Percentiles rank a stretch among this genome's conserved stretches.
Evolutionary conservation across 2,888 invertebrate genomes (phyloP).

Genomic region (Copidosoma aretas): DNA sequence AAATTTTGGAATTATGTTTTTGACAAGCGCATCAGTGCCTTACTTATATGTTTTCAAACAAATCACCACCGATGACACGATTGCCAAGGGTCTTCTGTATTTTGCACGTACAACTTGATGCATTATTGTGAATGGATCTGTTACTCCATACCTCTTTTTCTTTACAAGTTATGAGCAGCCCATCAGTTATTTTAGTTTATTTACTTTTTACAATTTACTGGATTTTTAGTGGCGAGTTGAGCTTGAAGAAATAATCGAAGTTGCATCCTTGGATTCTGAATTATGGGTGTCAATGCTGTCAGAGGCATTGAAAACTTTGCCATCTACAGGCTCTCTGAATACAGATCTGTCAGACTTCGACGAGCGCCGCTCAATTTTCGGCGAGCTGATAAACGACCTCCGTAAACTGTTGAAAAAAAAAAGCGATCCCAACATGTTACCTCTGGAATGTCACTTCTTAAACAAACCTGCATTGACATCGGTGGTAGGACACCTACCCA

Average conservation of each 20-base stretch:
- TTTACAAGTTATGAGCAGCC: too few relatives aligned
- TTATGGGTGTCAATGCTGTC: slow-evolving; percentile 97
- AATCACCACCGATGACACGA: too few relatives aligned
- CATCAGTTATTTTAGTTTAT: too few relatives aligned
- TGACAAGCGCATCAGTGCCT: too few relatives aligned
- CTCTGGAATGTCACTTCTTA: slow-evolving; percentile 94
- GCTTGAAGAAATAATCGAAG: slow-evolving; percentile 92
- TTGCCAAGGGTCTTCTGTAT: too few relatives aligned
- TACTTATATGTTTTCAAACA: too few relatives aligned
- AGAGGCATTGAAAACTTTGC: slow-evolving; percentile 93
- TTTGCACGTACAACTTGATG: too few relatives aligned
- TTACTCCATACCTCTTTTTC: too few relatives aligned
- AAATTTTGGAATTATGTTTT: too few relatives aligned
- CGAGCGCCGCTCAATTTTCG: slow-evolving; percentile 87
- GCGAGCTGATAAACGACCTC: slow-evolving; percentile 86
- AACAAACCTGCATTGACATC: slow-evolving; percentile 91
- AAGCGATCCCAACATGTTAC: slow-evolving; percentile 85
- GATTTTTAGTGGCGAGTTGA: slow-evolving; percentile 84
- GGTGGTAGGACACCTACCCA: slow-evolving; percentile 83
- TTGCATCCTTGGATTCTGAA: slow-evolving; percentile 91
- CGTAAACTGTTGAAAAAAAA: slow-evolving; percentile 83
- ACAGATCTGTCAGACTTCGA: slow-evolving; percentile 88
- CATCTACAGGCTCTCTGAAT: slow-evolving; percentile 86
- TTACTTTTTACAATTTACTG: too few relatives aligned
- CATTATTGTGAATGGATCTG: too few relatives aligned